phyloP scores from a whole-genome alignment of 2,888 invertebrate genomes.

The Sarcophaga subvicina region DNA sequence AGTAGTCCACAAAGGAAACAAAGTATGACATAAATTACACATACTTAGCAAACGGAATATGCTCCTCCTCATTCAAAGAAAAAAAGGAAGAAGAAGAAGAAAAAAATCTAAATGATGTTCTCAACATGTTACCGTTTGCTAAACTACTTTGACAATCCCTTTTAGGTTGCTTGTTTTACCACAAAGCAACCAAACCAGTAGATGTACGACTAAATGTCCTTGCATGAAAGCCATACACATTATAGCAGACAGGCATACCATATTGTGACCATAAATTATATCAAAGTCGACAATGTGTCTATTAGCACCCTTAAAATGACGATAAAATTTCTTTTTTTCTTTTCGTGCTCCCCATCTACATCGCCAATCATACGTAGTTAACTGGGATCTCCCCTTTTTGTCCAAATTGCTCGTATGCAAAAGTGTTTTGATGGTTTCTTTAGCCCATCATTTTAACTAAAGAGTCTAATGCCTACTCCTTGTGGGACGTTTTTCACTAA shows the following conservation, averaged over 20 bases:
- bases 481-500: not conserved
- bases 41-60: slow-evolving; percentile 1
- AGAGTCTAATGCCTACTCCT: slow-evolving; percentile 1
- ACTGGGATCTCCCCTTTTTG: not conserved
- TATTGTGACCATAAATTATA: slow-evolving; percentile 56
- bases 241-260: slow-evolving; percentile 3
- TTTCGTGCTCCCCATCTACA: not conserved
- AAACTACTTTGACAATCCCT: slow-evolving; percentile 39
- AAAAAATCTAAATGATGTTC: slow-evolving; percentile 21
- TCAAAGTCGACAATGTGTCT: slow-evolving; percentile 62
- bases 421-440: slow-evolving; percentile 17
- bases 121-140: slow-evolving; percentile 48
- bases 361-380: no score
- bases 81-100: slow-evolving; percentile 14
- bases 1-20: not conserved
- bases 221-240: not conserved
- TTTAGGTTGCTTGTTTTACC: slow-evolving; percentile 14
- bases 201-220: slow-evolving; percentile 5
- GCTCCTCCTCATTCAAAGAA: not conserved
- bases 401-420: slow-evolving; percentile 20
- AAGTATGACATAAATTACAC: slow-evolving; percentile 21
- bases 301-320: slow-evolving; percentile 69
- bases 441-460: not conserved
- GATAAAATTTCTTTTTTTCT: slow-evolving; percentile 35
- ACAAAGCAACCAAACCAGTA: slow-evolving; percentile 14